Percentiles rank a stretch among this genome's conserved stretches.
These are phyloP conservation scores for Poecile montanus DNA, from an alignment of 2,797 vertebrate genomes.

Conservation along the genomic window DNA sequence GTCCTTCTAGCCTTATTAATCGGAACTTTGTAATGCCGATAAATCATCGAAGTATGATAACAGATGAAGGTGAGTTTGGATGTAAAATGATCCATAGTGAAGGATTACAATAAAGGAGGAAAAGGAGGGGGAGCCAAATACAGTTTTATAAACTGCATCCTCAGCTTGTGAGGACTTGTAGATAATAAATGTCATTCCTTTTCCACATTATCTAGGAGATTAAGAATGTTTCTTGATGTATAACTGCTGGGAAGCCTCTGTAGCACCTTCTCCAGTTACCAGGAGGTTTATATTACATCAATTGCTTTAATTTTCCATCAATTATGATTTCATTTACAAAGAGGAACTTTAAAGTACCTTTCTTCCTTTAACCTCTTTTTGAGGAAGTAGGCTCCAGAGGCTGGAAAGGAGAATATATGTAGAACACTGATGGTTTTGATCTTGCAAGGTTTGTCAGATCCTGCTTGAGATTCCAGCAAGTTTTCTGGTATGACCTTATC, in stretches of 20 bases:
- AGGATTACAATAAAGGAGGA: conserved; percentile 25
- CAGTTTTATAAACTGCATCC: conserved; percentile 26
- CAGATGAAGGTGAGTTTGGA: conserved; percentile 52
- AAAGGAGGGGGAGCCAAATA: neutral
- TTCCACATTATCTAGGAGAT: conserved; percentile 47
- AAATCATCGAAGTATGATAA: conserved; percentile 28
- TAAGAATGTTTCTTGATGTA: conserved; percentile 39
- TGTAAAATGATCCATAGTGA: conserved; percentile 22
- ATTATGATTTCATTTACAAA: conserved; percentile 38
- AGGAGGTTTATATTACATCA: conserved; percentile 52
- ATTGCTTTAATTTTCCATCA: conserved; percentile 49
- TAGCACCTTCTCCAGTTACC: conserved; percentile 63
- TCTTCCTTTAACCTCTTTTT: conserved; percentile 13
- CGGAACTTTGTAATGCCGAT: neutral
- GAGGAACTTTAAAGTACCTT: conserved; percentile 39
- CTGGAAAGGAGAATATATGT: neutral
- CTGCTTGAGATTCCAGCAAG: neutral
- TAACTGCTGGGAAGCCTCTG: conserved; percentile 54
- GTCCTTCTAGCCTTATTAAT: conserved; percentile 34
- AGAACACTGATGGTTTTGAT: neutral
- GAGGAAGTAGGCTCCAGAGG: neutral
- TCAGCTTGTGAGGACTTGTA: conserved; percentile 50
- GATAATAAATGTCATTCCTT: conserved; percentile 48
- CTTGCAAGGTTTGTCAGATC: neutral
- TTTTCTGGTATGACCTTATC: neutral